phyloP scores from a whole-genome alignment of 1,140 invertebrate genomes.

The Drosophila jambulina region DNA sequence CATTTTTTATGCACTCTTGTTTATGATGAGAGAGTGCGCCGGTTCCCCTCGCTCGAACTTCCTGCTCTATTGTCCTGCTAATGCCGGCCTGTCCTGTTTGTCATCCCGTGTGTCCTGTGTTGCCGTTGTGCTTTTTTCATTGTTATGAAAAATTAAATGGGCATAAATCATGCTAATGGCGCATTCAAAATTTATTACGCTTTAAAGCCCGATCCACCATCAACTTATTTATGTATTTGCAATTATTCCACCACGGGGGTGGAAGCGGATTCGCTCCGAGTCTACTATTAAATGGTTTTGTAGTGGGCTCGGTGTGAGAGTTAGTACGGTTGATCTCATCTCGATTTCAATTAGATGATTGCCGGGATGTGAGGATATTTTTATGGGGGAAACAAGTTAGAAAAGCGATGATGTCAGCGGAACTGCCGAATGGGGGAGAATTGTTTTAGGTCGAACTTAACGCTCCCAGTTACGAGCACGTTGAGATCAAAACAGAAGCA shows the following conservation, averaged over 20 bases:
- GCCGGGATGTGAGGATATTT: conserved; percentile 46
- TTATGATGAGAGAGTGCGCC: conserved; percentile 39
- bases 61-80: conserved; percentile 67
- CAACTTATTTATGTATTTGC: conserved; percentile 69
- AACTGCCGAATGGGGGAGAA: conserved; percentile 8
- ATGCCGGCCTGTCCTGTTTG: conserved; percentile 63
- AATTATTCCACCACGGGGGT: conserved; percentile 57
- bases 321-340: conserved; percentile 49
- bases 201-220: conserved; percentile 69
- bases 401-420: conserved; percentile 50
- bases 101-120: conserved; percentile 48
- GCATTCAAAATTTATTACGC: conserved; percentile 83
- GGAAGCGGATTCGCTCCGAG: conserved; percentile 31
- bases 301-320: conserved; percentile 5
- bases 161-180: conserved; percentile 84
- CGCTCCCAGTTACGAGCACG: neutral
- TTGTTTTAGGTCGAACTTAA: conserved; percentile 6
- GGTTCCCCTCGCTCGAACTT: conserved; percentile 10
- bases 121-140: conserved; percentile 60
- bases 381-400: conserved; percentile 20
- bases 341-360: conserved; percentile 78
- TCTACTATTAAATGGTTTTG: conserved; percentile 42
- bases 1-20: conserved; percentile 79
- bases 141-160: conserved; percentile 84
- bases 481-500: conserved; percentile 2